Base-by-base conservation (phyloP, 2,888 invertebrate genomes). In the Eugnorisma glareosa region DNA sequence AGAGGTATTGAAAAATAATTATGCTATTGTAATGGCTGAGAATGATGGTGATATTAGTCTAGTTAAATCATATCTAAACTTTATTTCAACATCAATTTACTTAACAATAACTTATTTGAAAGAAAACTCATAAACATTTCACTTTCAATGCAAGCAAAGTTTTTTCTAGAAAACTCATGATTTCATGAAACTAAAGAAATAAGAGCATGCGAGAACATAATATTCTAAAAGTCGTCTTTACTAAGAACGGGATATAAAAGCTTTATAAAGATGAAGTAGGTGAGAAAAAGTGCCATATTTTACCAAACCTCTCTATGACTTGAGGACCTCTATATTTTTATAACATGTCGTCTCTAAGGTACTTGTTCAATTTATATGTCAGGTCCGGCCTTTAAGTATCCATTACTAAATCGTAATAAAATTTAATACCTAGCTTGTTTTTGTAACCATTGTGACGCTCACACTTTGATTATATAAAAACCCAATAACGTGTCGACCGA, bases 301-400 rank as follows among this genome's bases (percentile, higher is more conserved):
- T 59, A 24, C 59, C 11, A 59, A 66, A 35, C 15, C 35, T 43
- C 13, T 43, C 5, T n/a, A 35, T 40, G 48, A 59, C 35, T 51
- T 63, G 8, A 48, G 24, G 51, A 43, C 28, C 43, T 45, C 10
- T 57, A 70, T 64, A 70, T 73, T 57, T 72, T 66, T 54, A 59
- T 15, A 24, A 40, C 59, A 24, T 40, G 70, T 70, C 77, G 54
- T 77, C 71, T 72, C 75, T 67, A 31, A 59, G 18, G 59, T 59
- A 21, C 31, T 61, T 31, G 15, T 31, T 57, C 57, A 31, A 85
- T 85, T 79, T 73, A 73, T 77, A 59, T 73, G 69, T 77, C 40
- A 59, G 59, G 68, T 66, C 61, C 54, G 37, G 37, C 57, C 74
- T 79, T 69, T 59, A 77, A 78, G 74, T 73, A 64, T 73, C 75